Conservation (phyloP, 2,113 vertebrate species). For the Seriola dumerili region DNA sequence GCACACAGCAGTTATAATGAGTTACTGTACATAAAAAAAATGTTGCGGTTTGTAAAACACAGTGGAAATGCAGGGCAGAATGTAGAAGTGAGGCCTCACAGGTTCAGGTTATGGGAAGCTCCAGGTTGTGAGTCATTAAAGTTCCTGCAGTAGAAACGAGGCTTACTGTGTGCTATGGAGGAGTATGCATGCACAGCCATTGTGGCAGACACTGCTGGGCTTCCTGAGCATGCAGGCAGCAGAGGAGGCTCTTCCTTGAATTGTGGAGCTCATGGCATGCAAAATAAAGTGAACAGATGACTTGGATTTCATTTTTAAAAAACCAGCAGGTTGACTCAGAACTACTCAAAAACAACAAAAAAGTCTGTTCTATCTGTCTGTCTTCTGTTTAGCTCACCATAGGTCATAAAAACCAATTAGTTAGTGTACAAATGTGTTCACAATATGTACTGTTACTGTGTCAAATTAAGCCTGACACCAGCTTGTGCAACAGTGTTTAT, state of each 20-base stretch:
- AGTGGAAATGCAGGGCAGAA: not conserved
- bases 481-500: conserved; percentile 55
- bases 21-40: not conserved
- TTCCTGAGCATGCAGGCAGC: conserved; percentile 93
- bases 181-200: conserved; percentile 87
- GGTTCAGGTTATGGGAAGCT: not conserved
- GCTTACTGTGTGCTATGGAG: conserved; percentile 79
- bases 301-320: conserved; percentile 75
- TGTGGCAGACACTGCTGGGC: conserved; percentile 88
- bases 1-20: not conserved
- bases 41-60: conserved; percentile 4
- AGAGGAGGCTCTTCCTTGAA: conserved; percentile 87
- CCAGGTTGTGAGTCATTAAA: not conserved
- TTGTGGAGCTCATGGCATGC: conserved; percentile 87
- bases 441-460: conserved; percentile 34
- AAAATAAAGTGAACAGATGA: conserved; percentile 85
- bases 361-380: not conserved
- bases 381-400: conserved; percentile 11
- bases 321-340: not conserved
- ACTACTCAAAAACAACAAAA: not conserved
- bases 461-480: conserved; percentile 59
- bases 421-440: conserved; percentile 28
- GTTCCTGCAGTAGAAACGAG: not conserved
- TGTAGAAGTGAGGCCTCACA: not conserved
- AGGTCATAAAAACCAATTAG: conserved; percentile 14